Percentiles rank a stretch among this genome's conserved stretches.
These are phyloP conservation scores for Furcifer pardalis DNA, from an alignment of 2,797 vertebrate species.

Conservation along the genomic window DNA sequence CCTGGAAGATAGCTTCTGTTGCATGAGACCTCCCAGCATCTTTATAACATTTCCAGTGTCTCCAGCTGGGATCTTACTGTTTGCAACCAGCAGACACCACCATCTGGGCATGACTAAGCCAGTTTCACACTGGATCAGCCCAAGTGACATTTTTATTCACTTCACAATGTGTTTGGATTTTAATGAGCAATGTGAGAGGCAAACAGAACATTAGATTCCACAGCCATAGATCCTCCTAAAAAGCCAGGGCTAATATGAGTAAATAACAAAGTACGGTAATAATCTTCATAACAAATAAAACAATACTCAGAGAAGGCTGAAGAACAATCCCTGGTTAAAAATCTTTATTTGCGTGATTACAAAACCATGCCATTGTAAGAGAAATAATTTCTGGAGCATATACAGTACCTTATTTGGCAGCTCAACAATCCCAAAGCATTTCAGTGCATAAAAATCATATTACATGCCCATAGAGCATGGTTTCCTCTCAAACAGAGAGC, in stretches of 20 bases:
- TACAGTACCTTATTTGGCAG: not conserved
- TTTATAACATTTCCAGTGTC: constrained; percentile 32
- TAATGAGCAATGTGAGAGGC: constrained; percentile 39
- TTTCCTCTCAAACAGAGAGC: constrained; percentile 2
- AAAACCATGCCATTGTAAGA: not conserved
- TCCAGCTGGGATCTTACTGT: constrained; percentile 56
- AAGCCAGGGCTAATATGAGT: constrained; percentile 6
- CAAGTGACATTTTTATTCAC: constrained; percentile 51
- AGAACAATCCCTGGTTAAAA: not conserved
- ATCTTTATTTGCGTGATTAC: not conserved
- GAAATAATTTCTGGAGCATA: not conserved
- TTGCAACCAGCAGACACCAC: constrained; percentile 59
- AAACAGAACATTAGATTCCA: constrained; percentile 35
- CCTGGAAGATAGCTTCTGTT: not conserved
- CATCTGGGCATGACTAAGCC: constrained; percentile 62
- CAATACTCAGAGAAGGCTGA: not conserved
- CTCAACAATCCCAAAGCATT: not conserved
- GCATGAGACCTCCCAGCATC: constrained; percentile 25
- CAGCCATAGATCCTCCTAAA: constrained; percentile 39
- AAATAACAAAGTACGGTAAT: constrained; percentile 13
- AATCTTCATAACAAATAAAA: not conserved
- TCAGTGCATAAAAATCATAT: not conserved
- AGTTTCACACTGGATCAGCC: constrained; percentile 52
- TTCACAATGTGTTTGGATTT: constrained; percentile 51
- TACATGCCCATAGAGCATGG: not conserved